Conservation (phyloP, 2,797 vertebrate genomes). For the Benthosema pterotum region DNA sequence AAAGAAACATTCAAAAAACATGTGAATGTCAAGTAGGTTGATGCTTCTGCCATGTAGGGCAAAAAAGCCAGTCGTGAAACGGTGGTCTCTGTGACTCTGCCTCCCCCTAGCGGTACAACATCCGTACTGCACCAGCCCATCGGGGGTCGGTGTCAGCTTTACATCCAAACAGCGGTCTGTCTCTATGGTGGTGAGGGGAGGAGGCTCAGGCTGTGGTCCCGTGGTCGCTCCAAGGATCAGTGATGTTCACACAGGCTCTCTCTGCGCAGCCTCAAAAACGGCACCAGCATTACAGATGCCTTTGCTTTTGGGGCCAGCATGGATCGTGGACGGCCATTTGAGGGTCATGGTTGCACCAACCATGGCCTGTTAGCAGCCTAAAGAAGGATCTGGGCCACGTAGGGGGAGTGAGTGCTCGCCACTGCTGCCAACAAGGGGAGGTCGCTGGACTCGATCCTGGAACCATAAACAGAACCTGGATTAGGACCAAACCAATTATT, state of each 20-base stretch:
- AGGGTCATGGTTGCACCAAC: conserved; percentile 8
- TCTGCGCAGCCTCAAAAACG: conserved; percentile 6
- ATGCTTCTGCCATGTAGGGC: conserved; percentile 26
- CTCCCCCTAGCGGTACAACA: conserved; percentile 57
- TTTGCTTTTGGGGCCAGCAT: conserved; percentile 18
- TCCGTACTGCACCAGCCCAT: conserved; percentile 52
- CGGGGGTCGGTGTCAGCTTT: no score
- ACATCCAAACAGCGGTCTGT: not conserved
- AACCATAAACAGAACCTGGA: conserved; percentile 33
- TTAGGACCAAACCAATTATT: not conserved
- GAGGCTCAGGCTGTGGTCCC: conserved; percentile 6
- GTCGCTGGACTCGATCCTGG: conserved; percentile 97
- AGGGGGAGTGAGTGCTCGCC: conserved; percentile 97
- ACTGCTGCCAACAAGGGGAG: conserved; percentile 95
- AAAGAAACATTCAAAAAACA: conserved; percentile 66
- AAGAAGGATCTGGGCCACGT: conserved; percentile 97
- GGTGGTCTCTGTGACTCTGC: conserved; percentile 48
- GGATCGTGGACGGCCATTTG: conserved; percentile 12
- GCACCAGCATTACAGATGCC: conserved; percentile 4
- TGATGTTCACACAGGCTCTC: conserved; percentile 25
- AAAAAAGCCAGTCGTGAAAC: conserved; percentile 26
- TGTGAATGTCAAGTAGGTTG: conserved; percentile 35
- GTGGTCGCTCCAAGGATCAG: conserved; percentile 23
- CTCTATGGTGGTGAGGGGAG: not conserved
- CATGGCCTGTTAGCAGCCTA: conserved; percentile 69